These are phyloP conservation scores for Pluvialis apricaria DNA, from an alignment of 2,113 vertebrate genomes.

Conservation along the genomic window DNA sequence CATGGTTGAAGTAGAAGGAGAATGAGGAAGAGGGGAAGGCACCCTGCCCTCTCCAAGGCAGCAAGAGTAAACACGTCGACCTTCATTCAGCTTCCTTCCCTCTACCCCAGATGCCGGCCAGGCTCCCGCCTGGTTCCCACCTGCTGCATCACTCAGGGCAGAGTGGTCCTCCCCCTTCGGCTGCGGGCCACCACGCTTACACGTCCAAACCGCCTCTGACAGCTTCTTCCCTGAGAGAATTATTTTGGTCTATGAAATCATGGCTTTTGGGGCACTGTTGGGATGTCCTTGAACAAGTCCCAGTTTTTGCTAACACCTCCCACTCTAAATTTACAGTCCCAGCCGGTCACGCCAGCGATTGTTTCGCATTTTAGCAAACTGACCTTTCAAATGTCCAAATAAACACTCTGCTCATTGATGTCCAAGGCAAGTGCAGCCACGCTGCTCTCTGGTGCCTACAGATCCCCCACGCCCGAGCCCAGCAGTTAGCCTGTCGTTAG, in stretches of 20 bases:
- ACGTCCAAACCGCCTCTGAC: not conserved
- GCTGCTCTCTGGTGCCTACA: not conserved
- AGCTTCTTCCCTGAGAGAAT: constrained; percentile 29
- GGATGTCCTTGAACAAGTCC: constrained; percentile 36
- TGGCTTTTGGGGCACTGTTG: constrained; percentile 34
- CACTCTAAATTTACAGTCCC: constrained; percentile 36
- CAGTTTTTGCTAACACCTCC: constrained; percentile 47
- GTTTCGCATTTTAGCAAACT: not conserved
- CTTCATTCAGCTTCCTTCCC: not conserved
- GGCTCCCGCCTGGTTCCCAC: not conserved
- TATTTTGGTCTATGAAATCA: constrained; percentile 48
- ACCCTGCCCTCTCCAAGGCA: not conserved
- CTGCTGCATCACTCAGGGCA: not conserved
- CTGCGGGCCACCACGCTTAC: not conserved
- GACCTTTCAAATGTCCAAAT: constrained; percentile 42
- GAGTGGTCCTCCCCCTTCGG: not conserved
- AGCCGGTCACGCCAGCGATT: not conserved
- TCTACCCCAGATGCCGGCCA: not conserved
- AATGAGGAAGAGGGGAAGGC: not conserved
- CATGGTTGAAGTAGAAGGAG: not conserved
- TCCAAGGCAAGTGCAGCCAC: not conserved
- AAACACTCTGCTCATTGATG: constrained; percentile 11
- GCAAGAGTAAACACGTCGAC: not conserved
- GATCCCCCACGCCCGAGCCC: not conserved
- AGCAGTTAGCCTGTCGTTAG: not conserved